These are phyloP conservation scores for Musca domestica DNA, from an alignment of 1,140 invertebrate genomes.

Conservation along the genomic window DNA sequence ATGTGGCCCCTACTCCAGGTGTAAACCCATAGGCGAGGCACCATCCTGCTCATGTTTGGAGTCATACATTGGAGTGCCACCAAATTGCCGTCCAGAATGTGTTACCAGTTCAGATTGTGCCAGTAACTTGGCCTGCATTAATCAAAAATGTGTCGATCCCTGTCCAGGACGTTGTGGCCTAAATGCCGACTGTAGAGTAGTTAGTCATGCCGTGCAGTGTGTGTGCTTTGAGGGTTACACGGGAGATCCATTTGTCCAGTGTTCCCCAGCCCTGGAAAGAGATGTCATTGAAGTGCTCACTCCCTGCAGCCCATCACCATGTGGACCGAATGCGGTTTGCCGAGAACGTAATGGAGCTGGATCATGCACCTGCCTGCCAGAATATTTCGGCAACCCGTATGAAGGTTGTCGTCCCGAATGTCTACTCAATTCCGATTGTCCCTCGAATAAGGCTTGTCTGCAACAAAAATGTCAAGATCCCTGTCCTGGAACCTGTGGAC, in stretches of 20 bases:
- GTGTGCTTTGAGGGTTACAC: conserved; percentile 70
- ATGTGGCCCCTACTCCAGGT: conserved; percentile 72
- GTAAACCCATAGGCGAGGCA: conserved; percentile 60
- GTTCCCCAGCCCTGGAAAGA: conserved; percentile 54
- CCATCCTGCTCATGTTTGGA: conserved; percentile 71
- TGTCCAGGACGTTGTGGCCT: conserved; percentile 78
- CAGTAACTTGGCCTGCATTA: conserved; percentile 71
- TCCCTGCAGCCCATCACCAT: conserved; percentile 70
- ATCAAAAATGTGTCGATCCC: conserved; percentile 76
- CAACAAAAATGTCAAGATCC: conserved; percentile 70
- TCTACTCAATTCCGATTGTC: conserved; percentile 65
- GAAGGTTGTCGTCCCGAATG: conserved; percentile 71
- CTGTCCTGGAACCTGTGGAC: conserved; percentile 70
- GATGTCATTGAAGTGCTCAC: conserved; percentile 45
- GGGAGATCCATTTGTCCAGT: conserved; percentile 72
- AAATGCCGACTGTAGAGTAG: conserved; percentile 75
- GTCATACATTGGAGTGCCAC: conserved; percentile 75
- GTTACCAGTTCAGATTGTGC: conserved; percentile 74
- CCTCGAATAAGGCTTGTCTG: conserved; percentile 67
- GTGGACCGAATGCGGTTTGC: conserved; percentile 72
- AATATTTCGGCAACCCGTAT: conserved; percentile 76
- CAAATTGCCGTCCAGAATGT: conserved; percentile 77
- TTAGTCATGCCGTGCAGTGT: conserved; percentile 78
- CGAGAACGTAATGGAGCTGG: conserved; percentile 65
- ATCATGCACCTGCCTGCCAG: conserved; percentile 67